A percentile compares a stretch with the other conserved stretches of the same genome.
Evolutionary conservation across 2,113 vertebrate genomes (phyloP).

Genomic region (Numida meleagris): DNA sequence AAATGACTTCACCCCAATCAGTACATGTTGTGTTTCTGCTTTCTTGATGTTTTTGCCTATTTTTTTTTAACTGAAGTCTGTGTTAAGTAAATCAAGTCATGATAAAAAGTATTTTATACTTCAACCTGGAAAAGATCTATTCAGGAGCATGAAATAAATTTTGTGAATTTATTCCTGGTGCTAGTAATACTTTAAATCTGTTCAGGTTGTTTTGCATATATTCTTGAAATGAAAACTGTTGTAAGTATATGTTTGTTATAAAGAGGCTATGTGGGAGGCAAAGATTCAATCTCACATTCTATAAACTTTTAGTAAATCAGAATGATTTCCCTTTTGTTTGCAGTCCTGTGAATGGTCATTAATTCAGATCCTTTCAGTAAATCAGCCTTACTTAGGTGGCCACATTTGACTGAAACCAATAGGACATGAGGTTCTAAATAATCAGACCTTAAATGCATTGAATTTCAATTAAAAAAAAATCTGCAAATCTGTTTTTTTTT

Average conservation of each 20-base stretch:
- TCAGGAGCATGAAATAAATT: background rate
- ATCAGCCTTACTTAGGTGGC: background rate
- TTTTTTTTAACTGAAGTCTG: background rate
- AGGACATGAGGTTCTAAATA: background rate
- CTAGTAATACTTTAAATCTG: background rate
- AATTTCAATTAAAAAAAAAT: background rate
- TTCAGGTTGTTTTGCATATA: background rate
- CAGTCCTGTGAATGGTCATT: background rate
- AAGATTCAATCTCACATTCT: background rate
- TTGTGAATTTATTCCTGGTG: background rate
- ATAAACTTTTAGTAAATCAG: background rate
- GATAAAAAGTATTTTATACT: background rate
- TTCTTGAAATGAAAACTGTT: background rate
- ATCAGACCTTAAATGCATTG: background rate
- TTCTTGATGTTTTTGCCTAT: background rate
- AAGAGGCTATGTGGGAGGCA: background rate
- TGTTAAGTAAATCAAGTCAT: background rate
- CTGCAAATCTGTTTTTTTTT: background rate
- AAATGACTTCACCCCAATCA: background rate
- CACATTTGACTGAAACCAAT: background rate
- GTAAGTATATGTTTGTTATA: background rate
- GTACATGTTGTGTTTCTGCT: rapidly evolving
- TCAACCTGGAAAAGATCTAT: background rate
- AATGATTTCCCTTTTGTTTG: background rate
- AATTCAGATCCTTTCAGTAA: background rate